Evolutionary conservation across 2,888 invertebrate genomes (phyloP).

Genomic region (Philaethria dido): DNA sequence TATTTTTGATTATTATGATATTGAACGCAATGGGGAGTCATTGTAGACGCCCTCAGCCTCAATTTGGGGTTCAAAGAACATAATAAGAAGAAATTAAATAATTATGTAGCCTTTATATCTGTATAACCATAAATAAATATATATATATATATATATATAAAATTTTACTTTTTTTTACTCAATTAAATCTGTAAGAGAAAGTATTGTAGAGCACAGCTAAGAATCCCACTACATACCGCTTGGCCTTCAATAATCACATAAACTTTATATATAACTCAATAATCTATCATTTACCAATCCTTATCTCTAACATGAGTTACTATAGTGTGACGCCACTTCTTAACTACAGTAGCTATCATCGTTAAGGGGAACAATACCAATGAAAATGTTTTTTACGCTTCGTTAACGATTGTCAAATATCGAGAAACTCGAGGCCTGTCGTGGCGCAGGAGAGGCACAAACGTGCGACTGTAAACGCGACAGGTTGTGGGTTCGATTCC

Average conservation of each 20-base stretch:
- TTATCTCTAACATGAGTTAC: constrained; percentile 20
- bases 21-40: too few relatives aligned
- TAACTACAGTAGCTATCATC: constrained; percentile 17
- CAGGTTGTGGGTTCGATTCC: too few relatives aligned
- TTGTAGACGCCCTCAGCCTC: too few relatives aligned
- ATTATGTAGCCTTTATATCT: too few relatives aligned
- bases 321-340: constrained; percentile 12
- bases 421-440: not conserved
- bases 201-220: constrained; percentile 32
- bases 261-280: constrained; percentile 29
- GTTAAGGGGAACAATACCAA: constrained; percentile 7
- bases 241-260: constrained; percentile 43
- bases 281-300: constrained; percentile 25
- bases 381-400: constrained; percentile 5
- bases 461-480: too few relatives aligned
- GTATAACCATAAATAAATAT: too few relatives aligned
- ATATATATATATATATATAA: not conserved
- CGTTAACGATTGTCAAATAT: constrained; percentile 1
- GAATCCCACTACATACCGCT: constrained; percentile 39
- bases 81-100: too few relatives aligned
- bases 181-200: constrained; percentile 58
- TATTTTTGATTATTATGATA: too few relatives aligned
- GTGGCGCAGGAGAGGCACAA: too few relatives aligned
- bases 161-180: not conserved
- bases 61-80: too few relatives aligned